Percentiles rank a stretch among this genome's conserved stretches.
Evolutionary conservation across 2,113 vertebrate genomes (phyloP).

Genomic region (Syngnathus floridae): DNA sequence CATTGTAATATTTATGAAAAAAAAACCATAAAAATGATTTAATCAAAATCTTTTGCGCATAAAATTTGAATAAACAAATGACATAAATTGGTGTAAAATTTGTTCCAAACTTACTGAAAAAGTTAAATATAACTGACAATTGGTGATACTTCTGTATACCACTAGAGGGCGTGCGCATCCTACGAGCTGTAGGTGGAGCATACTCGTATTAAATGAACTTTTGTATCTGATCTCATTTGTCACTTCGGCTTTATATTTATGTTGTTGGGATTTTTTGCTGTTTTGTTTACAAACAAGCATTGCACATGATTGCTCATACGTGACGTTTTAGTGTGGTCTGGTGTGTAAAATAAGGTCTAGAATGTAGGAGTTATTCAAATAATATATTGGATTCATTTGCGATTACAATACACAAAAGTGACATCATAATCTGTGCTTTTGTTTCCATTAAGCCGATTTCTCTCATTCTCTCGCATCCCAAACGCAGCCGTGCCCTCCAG

Average conservation of each 20-base stretch:
- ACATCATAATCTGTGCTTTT: slow-evolving; percentile 20
- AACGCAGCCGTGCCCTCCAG: slow-evolving; percentile 21
- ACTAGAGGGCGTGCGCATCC: not conserved
- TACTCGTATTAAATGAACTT: no score
- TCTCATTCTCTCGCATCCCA: slow-evolving; percentile 21
- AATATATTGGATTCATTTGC: slow-evolving; percentile 48
- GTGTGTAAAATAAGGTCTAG: not conserved
- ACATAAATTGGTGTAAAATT: not conserved
- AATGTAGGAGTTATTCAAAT: slow-evolving; percentile 28
- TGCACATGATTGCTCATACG: not conserved
- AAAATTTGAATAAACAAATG: not conserved
- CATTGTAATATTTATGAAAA: no score
- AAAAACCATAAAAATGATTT: not conserved
- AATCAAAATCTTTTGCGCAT: not conserved
- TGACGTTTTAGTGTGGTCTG: slow-evolving; percentile 4
- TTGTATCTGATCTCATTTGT: not conserved
- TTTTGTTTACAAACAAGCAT: not conserved
- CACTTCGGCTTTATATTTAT: not conserved
- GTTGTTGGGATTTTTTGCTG: not conserved
- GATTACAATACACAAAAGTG: slow-evolving; percentile 40
- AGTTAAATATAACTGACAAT: not conserved
- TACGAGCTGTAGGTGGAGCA: no score
- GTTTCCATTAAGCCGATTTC: slow-evolving; percentile 30
- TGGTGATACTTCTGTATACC: not conserved
- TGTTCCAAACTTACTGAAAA: not conserved